These are phyloP conservation scores for Corella eumyota DNA, from an alignment of 23 tunicate species.

Conservation along the genomic window DNA sequence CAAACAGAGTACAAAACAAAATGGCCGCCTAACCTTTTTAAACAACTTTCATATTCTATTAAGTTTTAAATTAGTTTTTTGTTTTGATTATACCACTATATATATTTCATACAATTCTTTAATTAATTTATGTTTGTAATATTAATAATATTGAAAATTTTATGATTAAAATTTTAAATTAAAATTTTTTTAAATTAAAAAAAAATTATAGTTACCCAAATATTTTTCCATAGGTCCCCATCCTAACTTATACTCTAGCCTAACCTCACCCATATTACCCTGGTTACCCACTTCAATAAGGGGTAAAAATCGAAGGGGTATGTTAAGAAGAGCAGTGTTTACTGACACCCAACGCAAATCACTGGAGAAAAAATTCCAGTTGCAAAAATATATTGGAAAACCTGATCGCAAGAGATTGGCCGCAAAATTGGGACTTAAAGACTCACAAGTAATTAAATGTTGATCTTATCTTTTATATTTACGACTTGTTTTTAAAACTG, in stretches of 20 bases:
- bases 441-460: constrained; percentile 79
- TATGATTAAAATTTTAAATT: not conserved
- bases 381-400: constrained; percentile 86
- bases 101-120: not conserved
- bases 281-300: constrained; percentile 52
- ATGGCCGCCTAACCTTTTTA: no score
- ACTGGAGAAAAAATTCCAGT: constrained; percentile 78
- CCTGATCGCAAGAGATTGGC: constrained; percentile 88
- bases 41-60: no score
- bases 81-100: not conserved
- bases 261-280: constrained; percentile 12
- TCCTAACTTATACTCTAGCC: not conserved
- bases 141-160: not conserved
- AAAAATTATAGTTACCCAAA: not conserved
- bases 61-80: no score
- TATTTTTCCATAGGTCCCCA: constrained; percentile 1
- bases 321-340: constrained; percentile 88
- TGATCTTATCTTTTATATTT: no score
- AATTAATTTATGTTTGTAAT: not conserved
- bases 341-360: constrained; percentile 71
- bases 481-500: no score
- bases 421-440: constrained; percentile 70
- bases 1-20: no score
- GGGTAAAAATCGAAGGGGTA: constrained; percentile 66
- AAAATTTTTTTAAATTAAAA: not conserved